Base-by-base conservation (phyloP, 2,113 vertebrate species). In the Xenus cinereus region DNA sequence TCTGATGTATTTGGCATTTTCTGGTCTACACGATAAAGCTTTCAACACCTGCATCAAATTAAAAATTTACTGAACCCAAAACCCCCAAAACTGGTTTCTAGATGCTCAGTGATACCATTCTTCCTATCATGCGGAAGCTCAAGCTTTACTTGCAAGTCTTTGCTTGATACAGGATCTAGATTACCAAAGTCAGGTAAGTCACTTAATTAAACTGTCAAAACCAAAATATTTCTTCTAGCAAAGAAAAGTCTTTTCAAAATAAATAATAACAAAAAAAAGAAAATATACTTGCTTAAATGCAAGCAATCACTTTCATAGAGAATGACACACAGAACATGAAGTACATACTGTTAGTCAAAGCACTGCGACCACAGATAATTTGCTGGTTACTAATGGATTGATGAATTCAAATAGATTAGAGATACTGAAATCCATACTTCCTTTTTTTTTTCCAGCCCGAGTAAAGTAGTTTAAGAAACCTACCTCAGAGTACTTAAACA, bases 401-500 rank as follows among this genome's bases (percentile, higher is more conserved):
- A 67, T 14, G 74, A 53, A 90, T 59, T 64, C n/a, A 16, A 63
- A 71, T 7, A 81, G n/a, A 90, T 50, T 1, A 41, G 27, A 35
- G 12, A 46, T 28, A 48, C 28, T 53, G 37, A 93, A 84, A 81
- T 56, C 24, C 14, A 11, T 11, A 30, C 5, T 50, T 57, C 14
- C 4, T 50, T 56, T 48, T 37, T 15, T 45, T 22, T 20, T 4
- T 0, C 28, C 18, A 84, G 43, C 13, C 4, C 2, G 1, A 81
- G 19, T 14, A n/a, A 81, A 95, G 18, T 3, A 69, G n/a, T 13
- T 63, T 26, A 35, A 83, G 73, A 43, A 89, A 98, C 98, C 93
- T 97, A 99, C 99, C 99, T 99, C 98, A 98, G 98, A 99, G 98
- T 98, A 99, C 98, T 98, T 98, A 99, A 98, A 99, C 98, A 98